Percentiles rank a stretch among this genome's conserved stretches.
These are phyloP conservation scores for Polietes domitor DNA, from an alignment of 2,888 invertebrate genomes.

Conservation along the genomic window DNA sequence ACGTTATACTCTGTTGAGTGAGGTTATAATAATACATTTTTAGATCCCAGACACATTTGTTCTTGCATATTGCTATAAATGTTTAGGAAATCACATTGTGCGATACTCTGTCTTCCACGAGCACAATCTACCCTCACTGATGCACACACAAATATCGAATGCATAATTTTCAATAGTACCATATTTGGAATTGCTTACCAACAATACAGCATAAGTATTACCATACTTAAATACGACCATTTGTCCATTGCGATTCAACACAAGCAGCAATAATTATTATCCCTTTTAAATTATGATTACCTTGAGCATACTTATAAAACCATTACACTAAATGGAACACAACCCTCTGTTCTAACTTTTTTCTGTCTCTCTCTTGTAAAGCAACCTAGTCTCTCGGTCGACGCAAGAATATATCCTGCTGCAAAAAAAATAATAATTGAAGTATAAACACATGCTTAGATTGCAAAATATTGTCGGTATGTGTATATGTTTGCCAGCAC, in stretches of 20 bases:
- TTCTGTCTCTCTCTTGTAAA: not conserved
- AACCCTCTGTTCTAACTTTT: not conserved
- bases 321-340: conserved; percentile 48
- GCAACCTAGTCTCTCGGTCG: not conserved
- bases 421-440: conserved; percentile 39
- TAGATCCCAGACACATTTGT: no score
- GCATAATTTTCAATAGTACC: no score
- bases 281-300: conserved; percentile 51
- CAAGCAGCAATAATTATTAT: conserved; percentile 45
- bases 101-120: no score
- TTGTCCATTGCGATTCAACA: not conserved
- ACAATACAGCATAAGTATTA: no score
- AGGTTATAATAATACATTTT: no score
- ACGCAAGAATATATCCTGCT: not conserved
- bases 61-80: no score
- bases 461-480: conserved; percentile 27
- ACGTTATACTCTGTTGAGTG: no score
- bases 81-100: no score
- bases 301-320: conserved; percentile 49
- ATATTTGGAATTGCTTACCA: no score
- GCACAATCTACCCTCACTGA: no score
- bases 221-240: not conserved
- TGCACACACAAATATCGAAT: no score
- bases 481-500: not conserved
- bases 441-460: conserved; percentile 58